phyloP scores from a whole-genome alignment of 2,113 vertebrate species.

The Alethe castanea region DNA sequence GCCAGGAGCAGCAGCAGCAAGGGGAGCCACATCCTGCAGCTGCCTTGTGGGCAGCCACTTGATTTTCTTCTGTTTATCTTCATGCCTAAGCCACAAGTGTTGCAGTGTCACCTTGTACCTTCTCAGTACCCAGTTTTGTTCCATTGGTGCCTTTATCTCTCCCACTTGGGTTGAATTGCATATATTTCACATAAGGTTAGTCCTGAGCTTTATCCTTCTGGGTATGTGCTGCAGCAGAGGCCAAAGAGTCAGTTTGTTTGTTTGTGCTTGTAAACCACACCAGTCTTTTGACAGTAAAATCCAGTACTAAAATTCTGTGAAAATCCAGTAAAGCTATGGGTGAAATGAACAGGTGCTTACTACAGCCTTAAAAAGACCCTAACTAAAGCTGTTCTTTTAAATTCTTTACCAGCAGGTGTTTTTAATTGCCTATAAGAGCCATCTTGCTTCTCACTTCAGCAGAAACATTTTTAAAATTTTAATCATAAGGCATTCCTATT shows the following conservation, averaged over 20 bases:
- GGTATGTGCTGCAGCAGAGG: not conserved
- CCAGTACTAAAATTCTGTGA: not conserved
- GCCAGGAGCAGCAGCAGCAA: not conserved
- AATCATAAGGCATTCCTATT: not conserved
- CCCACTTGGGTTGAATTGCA: not conserved
- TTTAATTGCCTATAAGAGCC: not conserved
- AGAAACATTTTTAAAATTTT: not conserved
- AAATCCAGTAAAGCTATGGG: not conserved
- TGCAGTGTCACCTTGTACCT: fast-evolving
- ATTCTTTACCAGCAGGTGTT: slow-evolving; percentile 22
- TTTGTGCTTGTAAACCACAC: not conserved
- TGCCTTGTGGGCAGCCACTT: not conserved
- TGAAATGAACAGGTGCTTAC: not conserved
- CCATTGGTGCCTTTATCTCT: not conserved
- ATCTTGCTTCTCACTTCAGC: slow-evolving; percentile 8
- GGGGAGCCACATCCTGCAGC: not conserved
- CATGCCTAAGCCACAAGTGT: fast-evolving
- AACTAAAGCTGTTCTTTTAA: not conserved
- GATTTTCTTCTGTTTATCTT: not conserved
- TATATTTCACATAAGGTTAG: fast-evolving
- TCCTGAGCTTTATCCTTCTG: not conserved
- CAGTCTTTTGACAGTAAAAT: not conserved
- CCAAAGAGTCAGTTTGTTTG: not conserved
- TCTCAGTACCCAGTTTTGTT: not conserved
- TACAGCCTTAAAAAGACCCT: not conserved